A percentile compares a stretch with the other conserved stretches of the same genome.
Conservation (phyloP, 1,140 invertebrate genomes). For the Drosophila biarmipes region DNA sequence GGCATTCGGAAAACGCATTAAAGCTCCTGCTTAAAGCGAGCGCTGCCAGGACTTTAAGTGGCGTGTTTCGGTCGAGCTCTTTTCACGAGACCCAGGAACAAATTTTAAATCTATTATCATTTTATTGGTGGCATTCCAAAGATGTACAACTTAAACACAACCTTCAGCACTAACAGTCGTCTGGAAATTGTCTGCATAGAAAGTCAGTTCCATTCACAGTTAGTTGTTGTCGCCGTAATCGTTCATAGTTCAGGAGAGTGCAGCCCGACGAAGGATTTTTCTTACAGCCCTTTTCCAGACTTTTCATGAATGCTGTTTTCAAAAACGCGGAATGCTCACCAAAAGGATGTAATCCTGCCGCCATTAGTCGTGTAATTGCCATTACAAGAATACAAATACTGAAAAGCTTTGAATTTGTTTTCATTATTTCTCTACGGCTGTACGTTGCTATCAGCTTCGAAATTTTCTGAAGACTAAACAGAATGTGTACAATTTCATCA, state of each 20-base stretch:
- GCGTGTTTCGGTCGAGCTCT: neutral
- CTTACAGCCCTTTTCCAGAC: neutral
- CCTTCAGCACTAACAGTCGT: neutral
- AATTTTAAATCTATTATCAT: no score
- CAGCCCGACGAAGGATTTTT: neutral
- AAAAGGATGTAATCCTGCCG: neutral
- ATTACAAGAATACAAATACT: neutral
- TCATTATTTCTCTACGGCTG: neutral
- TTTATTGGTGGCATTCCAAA: neutral
- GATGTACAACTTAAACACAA: neutral
- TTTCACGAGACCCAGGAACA: no score
- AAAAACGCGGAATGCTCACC: no score
- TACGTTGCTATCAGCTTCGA: neutral
- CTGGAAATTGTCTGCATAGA: slow-evolving; percentile 2
- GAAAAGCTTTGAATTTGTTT: neutral
- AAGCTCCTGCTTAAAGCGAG: slow-evolving; percentile 10
- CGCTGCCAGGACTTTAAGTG: slow-evolving; percentile 9
- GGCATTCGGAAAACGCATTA: slow-evolving; percentile 12
- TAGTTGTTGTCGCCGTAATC: neutral
- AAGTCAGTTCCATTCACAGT: neutral
- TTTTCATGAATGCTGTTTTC: neutral
- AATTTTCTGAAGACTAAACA: neutral
- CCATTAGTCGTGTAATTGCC: neutral
- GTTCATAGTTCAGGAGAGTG: neutral
- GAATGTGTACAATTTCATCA: neutral